Evolutionary conservation across 2,113 vertebrate species (phyloP).

Genomic region (Petrocephalus microphthalmus): DNA sequence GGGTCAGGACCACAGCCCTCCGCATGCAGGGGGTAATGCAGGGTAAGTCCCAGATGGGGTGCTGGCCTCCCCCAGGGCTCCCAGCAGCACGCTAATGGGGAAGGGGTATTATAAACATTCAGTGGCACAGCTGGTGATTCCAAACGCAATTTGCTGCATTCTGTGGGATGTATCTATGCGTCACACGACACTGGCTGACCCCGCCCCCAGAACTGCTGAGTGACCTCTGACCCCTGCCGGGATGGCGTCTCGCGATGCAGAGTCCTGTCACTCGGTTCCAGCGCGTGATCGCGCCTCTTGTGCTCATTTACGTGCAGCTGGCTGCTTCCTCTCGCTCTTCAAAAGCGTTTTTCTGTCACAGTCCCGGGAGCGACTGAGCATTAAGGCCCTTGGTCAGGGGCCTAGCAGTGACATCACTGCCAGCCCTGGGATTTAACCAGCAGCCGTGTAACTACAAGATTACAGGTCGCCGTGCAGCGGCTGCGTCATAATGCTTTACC

Average conservation of each 20-base stretch:
- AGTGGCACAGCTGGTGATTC: not conserved
- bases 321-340: no score
- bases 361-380: no score
- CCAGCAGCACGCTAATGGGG: not conserved
- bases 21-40: not conserved
- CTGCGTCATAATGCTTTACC: no score
- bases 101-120: not conserved
- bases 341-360: no score
- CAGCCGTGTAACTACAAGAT: no score
- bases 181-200: not conserved
- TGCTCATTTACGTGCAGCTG: not conserved
- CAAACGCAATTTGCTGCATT: not conserved
- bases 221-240: not conserved
- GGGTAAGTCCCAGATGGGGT: not conserved
- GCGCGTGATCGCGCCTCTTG: not conserved
- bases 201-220: not conserved
- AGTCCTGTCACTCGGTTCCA: not conserved
- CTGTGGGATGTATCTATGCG: not conserved
- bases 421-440: no score
- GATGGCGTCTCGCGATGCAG: not conserved
- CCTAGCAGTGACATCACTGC: no score
- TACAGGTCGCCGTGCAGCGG: no score
- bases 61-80: not conserved
- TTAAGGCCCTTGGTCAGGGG: not conserved
- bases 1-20: not conserved